Evolutionary conservation across 2,113 vertebrate genomes (phyloP).

Genomic region (Hippocampus abdominalis): DNA sequence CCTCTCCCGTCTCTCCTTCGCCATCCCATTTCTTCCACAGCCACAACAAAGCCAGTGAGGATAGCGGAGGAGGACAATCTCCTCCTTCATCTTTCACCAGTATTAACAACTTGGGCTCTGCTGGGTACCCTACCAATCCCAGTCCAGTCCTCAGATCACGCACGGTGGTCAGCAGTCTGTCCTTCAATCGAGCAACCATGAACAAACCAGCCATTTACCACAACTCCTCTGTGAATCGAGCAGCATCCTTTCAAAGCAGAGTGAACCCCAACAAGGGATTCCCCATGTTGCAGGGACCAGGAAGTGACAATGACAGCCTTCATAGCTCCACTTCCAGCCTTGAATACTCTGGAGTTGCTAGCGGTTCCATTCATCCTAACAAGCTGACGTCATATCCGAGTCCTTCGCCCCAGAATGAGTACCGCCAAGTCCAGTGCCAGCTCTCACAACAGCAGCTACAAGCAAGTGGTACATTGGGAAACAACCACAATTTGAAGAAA

Average conservation of each 20-base stretch:
- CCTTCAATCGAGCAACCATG: slow-evolving; percentile 72
- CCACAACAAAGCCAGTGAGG: slow-evolving; percentile 55
- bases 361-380: slow-evolving; percentile 6
- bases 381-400: slow-evolving; percentile 56
- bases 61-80: slow-evolving; percentile 22
- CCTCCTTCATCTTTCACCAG: slow-evolving; percentile 34
- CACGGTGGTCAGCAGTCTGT: slow-evolving; percentile 61
- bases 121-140: slow-evolving; percentile 51
- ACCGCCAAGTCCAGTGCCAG: slow-evolving; percentile 23
- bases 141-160: slow-evolving; percentile 62
- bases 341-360: slow-evolving; percentile 66
- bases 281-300: slow-evolving; percentile 55
- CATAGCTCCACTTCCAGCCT: slow-evolving; percentile 84
- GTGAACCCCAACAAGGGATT: slow-evolving; percentile 66
- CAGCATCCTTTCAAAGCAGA: slow-evolving; percentile 75
- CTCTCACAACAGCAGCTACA: slow-evolving; percentile 26
- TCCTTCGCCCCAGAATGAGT: slow-evolving; percentile 30
- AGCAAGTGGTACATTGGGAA: slow-evolving; percentile 28
- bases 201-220: slow-evolving; percentile 53
- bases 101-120: slow-evolving; percentile 39
- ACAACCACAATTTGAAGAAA: slow-evolving; percentile 63
- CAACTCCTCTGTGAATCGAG: slow-evolving; percentile 52
- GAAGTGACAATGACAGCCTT: slow-evolving; percentile 79
- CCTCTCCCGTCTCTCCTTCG: slow-evolving; percentile 52
- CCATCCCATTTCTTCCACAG: slow-evolving; percentile 43